These are phyloP conservation scores for Cheirogaleus medius DNA, from an alignment of 2,113 vertebrate genomes.

Conservation along the genomic window DNA sequence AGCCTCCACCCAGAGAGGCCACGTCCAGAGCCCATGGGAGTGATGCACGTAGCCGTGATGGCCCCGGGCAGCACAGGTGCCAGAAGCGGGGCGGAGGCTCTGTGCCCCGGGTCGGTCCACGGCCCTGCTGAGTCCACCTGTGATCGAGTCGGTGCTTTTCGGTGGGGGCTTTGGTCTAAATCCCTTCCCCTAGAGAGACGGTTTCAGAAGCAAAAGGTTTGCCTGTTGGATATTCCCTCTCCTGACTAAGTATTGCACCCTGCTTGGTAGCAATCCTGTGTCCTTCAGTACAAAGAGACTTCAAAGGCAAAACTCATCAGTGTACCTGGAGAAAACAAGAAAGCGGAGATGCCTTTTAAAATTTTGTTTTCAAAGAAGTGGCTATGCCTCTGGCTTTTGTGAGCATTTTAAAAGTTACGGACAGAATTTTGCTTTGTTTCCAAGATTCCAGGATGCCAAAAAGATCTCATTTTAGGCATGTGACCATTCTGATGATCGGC, in stretches of 20 bases:
- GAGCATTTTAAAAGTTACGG: background rate
- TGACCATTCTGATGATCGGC: background rate
- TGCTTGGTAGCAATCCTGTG: rapidly evolving
- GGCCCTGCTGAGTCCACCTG: background rate
- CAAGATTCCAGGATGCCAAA: background rate
- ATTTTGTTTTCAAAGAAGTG: rapidly evolving
- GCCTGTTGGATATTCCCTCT: no score
- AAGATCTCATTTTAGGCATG: background rate
- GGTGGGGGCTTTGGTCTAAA: rapidly evolving
- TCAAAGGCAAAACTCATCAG: background rate
- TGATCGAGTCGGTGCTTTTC: rapidly evolving
- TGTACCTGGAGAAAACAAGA: background rate
- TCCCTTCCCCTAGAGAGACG: background rate
- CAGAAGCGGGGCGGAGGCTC: background rate
- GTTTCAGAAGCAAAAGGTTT: background rate
- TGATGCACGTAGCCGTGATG: rapidly evolving
- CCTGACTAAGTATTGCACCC: no score
- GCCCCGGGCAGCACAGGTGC: background rate
- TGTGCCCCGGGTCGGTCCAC: no score
- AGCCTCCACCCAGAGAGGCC: background rate
- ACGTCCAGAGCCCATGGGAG: background rate
- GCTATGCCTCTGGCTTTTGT: background rate
- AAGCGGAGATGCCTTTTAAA: background rate
- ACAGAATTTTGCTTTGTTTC: background rate
- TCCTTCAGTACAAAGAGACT: background rate